Conservation (phyloP, 2,797 vertebrate species). For the Acropternis orthonyx region DNA sequence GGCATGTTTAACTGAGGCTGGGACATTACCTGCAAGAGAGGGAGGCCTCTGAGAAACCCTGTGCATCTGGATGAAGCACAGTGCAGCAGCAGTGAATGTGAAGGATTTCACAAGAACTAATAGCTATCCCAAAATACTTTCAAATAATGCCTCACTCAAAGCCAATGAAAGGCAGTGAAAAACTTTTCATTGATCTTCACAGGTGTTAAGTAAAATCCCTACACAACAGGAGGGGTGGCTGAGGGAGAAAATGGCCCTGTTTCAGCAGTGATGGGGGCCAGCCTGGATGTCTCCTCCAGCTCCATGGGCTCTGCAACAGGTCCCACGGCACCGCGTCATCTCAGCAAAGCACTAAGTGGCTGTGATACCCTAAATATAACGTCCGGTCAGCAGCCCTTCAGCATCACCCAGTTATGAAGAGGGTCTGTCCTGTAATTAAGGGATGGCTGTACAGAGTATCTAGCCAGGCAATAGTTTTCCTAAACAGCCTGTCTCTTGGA, state of each 20-base stretch:
- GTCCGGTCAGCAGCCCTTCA: background rate
- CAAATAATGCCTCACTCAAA: background rate
- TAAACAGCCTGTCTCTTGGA: conserved; percentile 53
- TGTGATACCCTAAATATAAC: background rate
- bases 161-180: background rate
- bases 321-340: rapidly evolving
- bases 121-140: background rate
- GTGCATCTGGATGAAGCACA: background rate
- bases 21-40: background rate
- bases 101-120: background rate
- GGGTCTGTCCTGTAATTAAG: background rate
- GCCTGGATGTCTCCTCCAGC: background rate
- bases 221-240: background rate
- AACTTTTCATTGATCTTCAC: rapidly evolving
- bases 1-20: background rate
- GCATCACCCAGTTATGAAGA: background rate
- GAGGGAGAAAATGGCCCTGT: background rate
- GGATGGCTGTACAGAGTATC: background rate
- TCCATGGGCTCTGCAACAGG: background rate
- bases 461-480: background rate
- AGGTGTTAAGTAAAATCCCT: background rate
- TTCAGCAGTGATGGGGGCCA: background rate
- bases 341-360: background rate
- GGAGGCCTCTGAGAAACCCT: background rate
- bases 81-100: rapidly evolving